Percentiles rank a stretch among this genome's conserved stretches.
phyloP scores from a whole-genome alignment of 2,113 vertebrate species.

The Aegotheles bennettii region DNA sequence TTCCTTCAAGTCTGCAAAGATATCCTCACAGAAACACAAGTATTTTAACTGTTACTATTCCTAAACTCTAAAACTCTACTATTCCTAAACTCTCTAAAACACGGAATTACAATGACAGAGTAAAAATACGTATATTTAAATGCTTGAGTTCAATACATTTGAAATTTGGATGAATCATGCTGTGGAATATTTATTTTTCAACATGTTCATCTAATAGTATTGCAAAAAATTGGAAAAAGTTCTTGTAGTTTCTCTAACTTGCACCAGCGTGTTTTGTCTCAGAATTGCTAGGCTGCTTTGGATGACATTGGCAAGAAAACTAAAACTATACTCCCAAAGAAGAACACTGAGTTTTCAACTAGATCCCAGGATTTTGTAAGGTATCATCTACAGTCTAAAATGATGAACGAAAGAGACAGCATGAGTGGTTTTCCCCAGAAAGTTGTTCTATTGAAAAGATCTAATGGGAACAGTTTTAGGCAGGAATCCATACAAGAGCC shows the following conservation, averaged over 20 bases:
- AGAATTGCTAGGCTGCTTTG: not conserved
- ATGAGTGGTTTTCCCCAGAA: not conserved
- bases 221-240: not conserved
- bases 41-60: not conserved
- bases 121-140: not conserved
- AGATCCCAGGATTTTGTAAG: not conserved
- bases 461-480: not conserved
- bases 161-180: not conserved
- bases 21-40: not conserved
- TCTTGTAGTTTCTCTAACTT: not conserved
- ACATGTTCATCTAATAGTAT: not conserved
- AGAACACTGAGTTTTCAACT: not conserved
- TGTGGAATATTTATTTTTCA: not conserved
- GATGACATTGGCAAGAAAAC: not conserved
- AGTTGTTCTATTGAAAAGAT: not conserved
- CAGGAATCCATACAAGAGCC: not conserved
- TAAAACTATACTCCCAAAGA: not conserved
- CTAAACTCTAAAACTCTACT: no score
- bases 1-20: not conserved
- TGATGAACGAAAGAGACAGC: not conserved
- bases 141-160: not conserved
- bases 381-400: not conserved
- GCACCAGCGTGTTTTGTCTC: not conserved
- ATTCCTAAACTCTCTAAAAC: not conserved
- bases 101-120: not conserved